phyloP scores from a whole-genome alignment of 1,140 invertebrate genomes.

The Musca domestica region DNA sequence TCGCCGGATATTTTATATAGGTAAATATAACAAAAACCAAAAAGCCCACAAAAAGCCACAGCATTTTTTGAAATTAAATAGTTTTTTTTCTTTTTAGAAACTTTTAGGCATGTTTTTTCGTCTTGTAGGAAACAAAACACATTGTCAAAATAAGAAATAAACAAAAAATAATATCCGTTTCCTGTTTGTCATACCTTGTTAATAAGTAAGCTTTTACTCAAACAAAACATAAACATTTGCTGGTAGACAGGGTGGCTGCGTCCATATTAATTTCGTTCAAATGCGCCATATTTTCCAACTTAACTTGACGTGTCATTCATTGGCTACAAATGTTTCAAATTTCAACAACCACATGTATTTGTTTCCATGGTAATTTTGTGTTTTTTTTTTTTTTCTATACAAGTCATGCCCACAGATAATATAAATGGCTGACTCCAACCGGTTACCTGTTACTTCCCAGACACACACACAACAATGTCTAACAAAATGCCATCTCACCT shows the following conservation, averaged over 20 bases:
- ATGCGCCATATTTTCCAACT: too few relatives aligned
- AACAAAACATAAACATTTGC: too few relatives aligned
- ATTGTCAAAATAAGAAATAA: background rate
- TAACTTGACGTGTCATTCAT: background rate
- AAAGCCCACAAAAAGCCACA: too few relatives aligned
- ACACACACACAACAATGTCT: too few relatives aligned
- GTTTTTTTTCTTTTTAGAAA: background rate
- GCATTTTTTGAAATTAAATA: background rate
- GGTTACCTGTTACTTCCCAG: too few relatives aligned
- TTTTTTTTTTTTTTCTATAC: background rate
- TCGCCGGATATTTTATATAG: too few relatives aligned
- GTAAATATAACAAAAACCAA: too few relatives aligned
- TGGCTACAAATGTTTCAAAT: slow-evolving; percentile 1
- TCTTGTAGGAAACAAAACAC: too few relatives aligned
- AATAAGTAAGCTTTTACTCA: background rate
- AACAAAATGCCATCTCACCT: too few relatives aligned
- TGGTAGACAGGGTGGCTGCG: too few relatives aligned
- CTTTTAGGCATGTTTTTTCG: background rate
- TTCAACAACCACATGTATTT: background rate
- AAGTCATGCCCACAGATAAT: background rate
- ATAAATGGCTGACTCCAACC: background rate
- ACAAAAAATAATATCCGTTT: slow-evolving; percentile 6
- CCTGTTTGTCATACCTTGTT: background rate
- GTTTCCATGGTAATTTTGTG: background rate
- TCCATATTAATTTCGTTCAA: too few relatives aligned